Evolutionary conservation across 2,888 invertebrate genomes (phyloP).

Genomic region (Zygogramma bicolorata): DNA sequence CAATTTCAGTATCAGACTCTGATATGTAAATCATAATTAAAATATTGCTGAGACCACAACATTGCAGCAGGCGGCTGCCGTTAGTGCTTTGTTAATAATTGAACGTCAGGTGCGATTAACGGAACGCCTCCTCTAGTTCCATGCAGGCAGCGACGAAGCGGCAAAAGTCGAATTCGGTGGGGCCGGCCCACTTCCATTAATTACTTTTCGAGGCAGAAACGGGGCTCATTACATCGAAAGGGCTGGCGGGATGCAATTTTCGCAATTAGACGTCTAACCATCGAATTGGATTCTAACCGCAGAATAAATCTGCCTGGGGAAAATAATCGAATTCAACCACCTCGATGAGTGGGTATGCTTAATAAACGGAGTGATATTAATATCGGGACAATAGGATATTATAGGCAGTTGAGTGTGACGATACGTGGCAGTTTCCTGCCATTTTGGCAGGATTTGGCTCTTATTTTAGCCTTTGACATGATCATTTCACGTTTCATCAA

Average conservation of each 20-base stretch:
- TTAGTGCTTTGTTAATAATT: slow-evolving; percentile 65
- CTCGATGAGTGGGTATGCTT: background rate
- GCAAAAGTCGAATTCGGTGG: slow-evolving; percentile 54
- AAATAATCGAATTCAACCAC: background rate
- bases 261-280: background rate
- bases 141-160: slow-evolving; percentile 48
- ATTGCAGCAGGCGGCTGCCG: slow-evolving; percentile 56
- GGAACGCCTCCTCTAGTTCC: slow-evolving; percentile 57
- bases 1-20: slow-evolving; percentile 61
- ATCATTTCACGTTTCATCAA: too few species aligned
- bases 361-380: too few species aligned
- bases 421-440: too few species aligned
- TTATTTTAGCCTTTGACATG: too few species aligned
- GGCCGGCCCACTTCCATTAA: slow-evolving; percentile 60
- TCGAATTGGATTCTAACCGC: slow-evolving; percentile 1
- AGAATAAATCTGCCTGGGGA: background rate
- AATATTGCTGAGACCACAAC: slow-evolving; percentile 62
- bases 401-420: too few species aligned
- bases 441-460: too few species aligned
- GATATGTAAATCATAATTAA: slow-evolving; percentile 65
- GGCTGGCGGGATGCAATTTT: background rate
- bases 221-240: slow-evolving; percentile 18
- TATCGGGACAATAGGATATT: too few species aligned
- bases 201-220: slow-evolving; percentile 47
- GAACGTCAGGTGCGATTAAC: slow-evolving; percentile 64